Evolutionary conservation across 2,113 vertebrate species (phyloP).

Genomic region (Anarhynchus alexandrinus): DNA sequence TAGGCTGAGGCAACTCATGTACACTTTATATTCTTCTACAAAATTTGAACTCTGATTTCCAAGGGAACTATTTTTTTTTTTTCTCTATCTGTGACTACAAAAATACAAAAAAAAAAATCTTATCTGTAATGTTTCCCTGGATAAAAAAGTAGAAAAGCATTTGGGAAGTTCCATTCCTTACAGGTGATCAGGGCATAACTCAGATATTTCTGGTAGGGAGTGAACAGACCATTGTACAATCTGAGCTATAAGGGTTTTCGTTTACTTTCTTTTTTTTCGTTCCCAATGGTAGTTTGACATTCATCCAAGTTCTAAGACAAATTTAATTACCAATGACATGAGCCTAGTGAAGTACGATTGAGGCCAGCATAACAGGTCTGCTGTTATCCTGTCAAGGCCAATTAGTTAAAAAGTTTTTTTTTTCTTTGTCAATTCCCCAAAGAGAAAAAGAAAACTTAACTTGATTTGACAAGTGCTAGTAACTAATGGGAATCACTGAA

Average conservation of each 20-base stretch:
- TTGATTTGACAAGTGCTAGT: not conserved
- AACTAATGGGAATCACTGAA: not conserved
- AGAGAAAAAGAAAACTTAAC: slow-evolving; percentile 29
- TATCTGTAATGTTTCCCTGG: not conserved
- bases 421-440: not conserved
- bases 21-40: not conserved
- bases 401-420: not conserved
- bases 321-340: not conserved
- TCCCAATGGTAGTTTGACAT: not conserved
- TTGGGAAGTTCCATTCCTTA: not conserved
- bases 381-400: slow-evolving; percentile 9
- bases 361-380: not conserved
- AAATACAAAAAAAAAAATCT: not conserved
- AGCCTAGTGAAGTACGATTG: not conserved
- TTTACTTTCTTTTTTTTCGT: not conserved
- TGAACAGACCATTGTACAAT: not conserved
- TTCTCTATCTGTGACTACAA: not conserved
- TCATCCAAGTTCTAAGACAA: not conserved
- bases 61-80: not conserved
- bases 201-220: not conserved
- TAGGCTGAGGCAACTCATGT: not conserved
- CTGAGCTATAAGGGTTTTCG: not conserved
- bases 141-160: not conserved
- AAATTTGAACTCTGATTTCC: not conserved
- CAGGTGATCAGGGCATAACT: not conserved